Evolutionary conservation across 2,888 invertebrate species (phyloP).

Genomic region (Tinea trinotella): DNA sequence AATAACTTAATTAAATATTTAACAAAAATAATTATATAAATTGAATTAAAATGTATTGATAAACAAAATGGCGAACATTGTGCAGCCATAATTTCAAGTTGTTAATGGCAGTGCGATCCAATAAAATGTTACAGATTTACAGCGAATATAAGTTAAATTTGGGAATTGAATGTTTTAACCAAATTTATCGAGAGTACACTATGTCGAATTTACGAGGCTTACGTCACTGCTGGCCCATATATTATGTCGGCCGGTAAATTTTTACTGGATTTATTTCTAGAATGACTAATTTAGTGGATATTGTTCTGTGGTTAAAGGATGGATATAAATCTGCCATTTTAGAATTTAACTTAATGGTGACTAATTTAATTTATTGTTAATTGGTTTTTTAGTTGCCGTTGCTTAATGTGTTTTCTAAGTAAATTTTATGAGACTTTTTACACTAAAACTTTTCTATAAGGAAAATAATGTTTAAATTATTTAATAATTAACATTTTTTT

Average conservation of each 20-base stretch:
- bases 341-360: slow-evolving; percentile 26
- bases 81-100: not conserved
- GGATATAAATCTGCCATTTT: slow-evolving; percentile 35
- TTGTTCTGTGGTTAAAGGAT: slow-evolving; percentile 29
- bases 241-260: slow-evolving; percentile 19
- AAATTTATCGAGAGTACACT: slow-evolving; percentile 25
- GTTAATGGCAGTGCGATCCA: not conserved
- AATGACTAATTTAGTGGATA: slow-evolving; percentile 33
- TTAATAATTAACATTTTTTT: too few relatives aligned
- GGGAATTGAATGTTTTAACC: slow-evolving; percentile 28
- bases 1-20: too few relatives aligned
- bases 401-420: slow-evolving; percentile 11
- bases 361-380: slow-evolving; percentile 29
- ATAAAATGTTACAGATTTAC: slow-evolving; percentile 21
- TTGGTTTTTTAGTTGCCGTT: slow-evolving; percentile 34
- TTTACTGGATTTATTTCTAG: slow-evolving; percentile 20
- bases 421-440: not conserved
- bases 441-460: not conserved
- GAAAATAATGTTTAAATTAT: not conserved
- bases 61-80: too few relatives aligned
- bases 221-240: slow-evolving; percentile 18
- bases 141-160: slow-evolving; percentile 31
- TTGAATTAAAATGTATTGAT: too few relatives aligned
- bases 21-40: too few relatives aligned
- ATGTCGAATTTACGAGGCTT: slow-evolving; percentile 29